Percentiles rank a stretch among this genome's conserved stretches.
Evolutionary conservation across 2,113 vertebrate species (phyloP).

Genomic region (Catharus minimus): DNA sequence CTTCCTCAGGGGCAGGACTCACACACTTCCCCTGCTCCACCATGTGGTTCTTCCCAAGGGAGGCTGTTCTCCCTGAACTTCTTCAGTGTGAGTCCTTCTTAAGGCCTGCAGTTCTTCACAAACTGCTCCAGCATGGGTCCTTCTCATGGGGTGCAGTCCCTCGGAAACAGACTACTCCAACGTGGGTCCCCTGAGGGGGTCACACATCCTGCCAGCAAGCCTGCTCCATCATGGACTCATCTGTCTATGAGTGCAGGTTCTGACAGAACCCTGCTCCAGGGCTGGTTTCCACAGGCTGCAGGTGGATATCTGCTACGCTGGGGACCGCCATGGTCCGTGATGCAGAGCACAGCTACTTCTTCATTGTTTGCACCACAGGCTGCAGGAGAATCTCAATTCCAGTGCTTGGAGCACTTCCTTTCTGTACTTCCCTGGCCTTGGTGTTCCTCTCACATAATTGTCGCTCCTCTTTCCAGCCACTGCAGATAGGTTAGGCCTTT

Average conservation of each 20-base stretch:
- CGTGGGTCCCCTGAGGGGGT: neutral
- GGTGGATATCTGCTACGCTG: neutral
- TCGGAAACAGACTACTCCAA: neutral
- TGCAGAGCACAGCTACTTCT: neutral
- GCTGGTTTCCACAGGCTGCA: neutral
- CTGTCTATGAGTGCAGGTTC: neutral
- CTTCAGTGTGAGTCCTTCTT: neutral
- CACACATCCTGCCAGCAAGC: neutral
- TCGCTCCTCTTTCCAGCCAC: neutral
- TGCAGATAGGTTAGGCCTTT: neutral
- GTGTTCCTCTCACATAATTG: neutral
- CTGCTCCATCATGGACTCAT: neutral
- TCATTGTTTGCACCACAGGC: rapidly evolving
- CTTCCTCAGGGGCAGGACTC: neutral
- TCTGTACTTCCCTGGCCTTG: neutral
- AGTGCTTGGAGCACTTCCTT: neutral
- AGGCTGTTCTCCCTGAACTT: neutral
- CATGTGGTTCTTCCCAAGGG: rapidly evolving
- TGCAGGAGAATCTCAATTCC: neutral
- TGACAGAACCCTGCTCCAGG: neutral
- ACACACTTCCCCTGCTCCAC: neutral
- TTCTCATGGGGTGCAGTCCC: neutral
- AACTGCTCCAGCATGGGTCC: neutral
- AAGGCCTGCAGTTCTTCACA: neutral
- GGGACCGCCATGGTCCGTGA: too few species aligned